Evolutionary conservation across 2,888 invertebrate genomes (phyloP), one percentile per base, ranked within the genome.

Genomic region (Plusia festucae): DNA sequence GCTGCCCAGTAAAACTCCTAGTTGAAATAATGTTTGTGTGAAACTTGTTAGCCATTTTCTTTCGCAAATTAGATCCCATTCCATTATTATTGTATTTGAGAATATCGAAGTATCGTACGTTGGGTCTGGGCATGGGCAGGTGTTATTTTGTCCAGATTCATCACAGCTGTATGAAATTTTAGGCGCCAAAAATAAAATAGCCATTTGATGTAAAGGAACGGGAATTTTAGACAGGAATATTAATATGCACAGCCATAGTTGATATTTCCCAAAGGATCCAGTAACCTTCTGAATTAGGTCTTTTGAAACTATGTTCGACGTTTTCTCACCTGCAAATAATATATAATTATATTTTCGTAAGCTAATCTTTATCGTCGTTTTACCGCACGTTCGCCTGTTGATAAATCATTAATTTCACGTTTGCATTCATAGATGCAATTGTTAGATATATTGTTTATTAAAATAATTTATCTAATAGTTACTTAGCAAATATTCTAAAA

Each of bases 41-140:
- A 97, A 92, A 83, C 97, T 97, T 2, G 96, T 95, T 69, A 97
- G 89, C 90, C 96, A 96, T 56, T 94, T 93, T 52, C 91, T 95
- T 2, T 96, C 95, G 86, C 97, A 98, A 24, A 97, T 97, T 70
- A 98, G 93, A 86, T 97, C 94, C 97, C 97, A 98, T 95, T 98
- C 96, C 62, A 96, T 96, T 65, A 96, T 95, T 18, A 98, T 97
- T 0, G 97, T 97, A 76, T 96, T 96, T 1, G 96, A 91, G 85
- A 98, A 98, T 67, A 96, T 85, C 53, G 95, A 96, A 58, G 94
- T 96, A 83, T 97, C 96, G 81, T 96, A 97, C 8, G 93, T 87
- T 67, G 96, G 95, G 51, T 93, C 85, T 0, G 90, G 80, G 81
- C 97, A 97, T 0, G 96, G 95, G 78, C 97, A 97, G 8, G 88